Conservation (phyloP, 23 tunicate genomes). For the Ciona savignyi region DNA sequence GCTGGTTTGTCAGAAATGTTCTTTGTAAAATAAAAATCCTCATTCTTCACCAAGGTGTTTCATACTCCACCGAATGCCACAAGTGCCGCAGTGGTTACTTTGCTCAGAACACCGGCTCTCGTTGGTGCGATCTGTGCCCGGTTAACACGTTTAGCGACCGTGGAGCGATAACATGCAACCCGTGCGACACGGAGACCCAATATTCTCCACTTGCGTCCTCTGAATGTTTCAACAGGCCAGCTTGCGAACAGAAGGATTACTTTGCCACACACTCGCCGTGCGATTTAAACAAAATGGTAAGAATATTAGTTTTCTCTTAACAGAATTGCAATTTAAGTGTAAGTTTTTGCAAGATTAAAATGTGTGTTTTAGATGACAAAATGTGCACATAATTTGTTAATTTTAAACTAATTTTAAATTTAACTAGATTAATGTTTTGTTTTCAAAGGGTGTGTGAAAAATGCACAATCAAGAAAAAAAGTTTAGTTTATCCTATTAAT, state of each 20-base stretch:
- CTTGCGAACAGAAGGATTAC: conserved; percentile 68
- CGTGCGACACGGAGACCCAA: conserved; percentile 35
- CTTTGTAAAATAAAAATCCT: no score
- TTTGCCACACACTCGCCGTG: conserved; percentile 63
- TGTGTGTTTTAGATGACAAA: no score
- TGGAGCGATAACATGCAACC: conserved; percentile 39
- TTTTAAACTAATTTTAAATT: no score
- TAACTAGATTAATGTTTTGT: no score
- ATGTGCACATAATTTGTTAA: no score
- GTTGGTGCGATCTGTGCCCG: conserved; percentile 54
- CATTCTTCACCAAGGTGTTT: conserved; percentile 43
- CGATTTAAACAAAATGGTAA: conserved; percentile 31
- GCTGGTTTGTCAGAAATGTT: no score
- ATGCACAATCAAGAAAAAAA: no score
- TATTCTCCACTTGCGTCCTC: conserved; percentile 45
- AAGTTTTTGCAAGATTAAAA: no score
- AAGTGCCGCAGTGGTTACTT: conserved; percentile 50
- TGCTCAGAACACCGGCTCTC: conserved; percentile 24
- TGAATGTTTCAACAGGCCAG: conserved; percentile 37
- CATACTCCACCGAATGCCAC: conserved; percentile 66
- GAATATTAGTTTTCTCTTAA: not conserved
- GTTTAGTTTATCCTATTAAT: no score
- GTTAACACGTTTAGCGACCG: conserved; percentile 28
- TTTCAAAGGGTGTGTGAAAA: no score
- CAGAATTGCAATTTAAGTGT: no score